Percentiles rank a stretch among this genome's conserved stretches.
These are phyloP conservation scores for Cerastoderma edule DNA, from an alignment of 2,888 invertebrate genomes.

Conservation along the genomic window DNA sequence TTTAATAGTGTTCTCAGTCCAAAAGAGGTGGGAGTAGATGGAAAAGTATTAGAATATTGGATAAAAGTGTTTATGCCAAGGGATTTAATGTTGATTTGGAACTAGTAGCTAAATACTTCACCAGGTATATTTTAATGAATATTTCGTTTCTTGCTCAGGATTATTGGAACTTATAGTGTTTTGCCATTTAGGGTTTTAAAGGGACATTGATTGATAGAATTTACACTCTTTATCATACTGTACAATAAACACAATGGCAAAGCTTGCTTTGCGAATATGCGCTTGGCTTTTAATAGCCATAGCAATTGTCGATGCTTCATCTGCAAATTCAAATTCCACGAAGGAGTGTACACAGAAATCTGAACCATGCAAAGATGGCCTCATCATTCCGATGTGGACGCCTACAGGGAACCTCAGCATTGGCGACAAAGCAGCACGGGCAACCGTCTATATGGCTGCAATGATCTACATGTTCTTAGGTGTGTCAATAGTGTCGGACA, in stretches of 20 bases:
- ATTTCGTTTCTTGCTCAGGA: conserved; percentile 12
- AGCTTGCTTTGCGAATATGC: conserved; percentile 10
- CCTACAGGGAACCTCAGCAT: conserved; percentile 87
- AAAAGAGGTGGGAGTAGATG: not conserved
- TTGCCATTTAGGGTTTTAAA: too few relatives aligned
- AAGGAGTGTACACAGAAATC: conserved; percentile 59
- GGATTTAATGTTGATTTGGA: not conserved
- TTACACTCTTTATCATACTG: too few relatives aligned
- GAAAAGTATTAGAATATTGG: not conserved
- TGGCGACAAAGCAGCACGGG: conserved; percentile 92
- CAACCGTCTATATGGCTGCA: conserved; percentile 93
- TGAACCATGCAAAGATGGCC: conserved; percentile 90
- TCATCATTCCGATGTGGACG: conserved; percentile 94
- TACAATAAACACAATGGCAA: conserved; percentile 19
- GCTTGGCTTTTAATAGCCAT: conserved; percentile 37
- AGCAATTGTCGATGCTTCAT: conserved; percentile 33
- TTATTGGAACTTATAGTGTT: too few relatives aligned
- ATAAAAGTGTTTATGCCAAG: not conserved
- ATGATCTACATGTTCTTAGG: conserved; percentile 98
- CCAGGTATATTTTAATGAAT: too few relatives aligned
- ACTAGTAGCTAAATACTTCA: too few relatives aligned
- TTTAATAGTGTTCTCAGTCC: not conserved
- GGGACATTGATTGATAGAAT: not conserved
- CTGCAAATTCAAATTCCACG: not conserved
- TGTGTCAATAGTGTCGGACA: conserved; percentile 98